Percentiles rank a stretch among this genome's conserved stretches.
Conservation (phyloP, 1,140 invertebrate genomes). For the Telenomus remus region DNA sequence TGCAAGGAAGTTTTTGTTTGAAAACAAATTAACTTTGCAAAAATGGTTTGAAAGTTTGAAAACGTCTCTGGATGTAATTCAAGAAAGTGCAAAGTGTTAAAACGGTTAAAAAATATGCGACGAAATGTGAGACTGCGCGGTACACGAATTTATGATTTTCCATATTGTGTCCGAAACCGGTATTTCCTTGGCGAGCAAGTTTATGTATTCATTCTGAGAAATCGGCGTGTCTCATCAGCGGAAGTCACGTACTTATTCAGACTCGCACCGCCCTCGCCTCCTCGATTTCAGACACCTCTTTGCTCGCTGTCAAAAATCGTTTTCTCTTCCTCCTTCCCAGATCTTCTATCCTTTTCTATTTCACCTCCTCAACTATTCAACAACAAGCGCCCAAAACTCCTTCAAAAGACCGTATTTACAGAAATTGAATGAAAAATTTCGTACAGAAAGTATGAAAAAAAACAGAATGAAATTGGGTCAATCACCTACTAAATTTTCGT, state of each 20-base stretch:
- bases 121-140: constrained; percentile 13
- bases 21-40: too few relatives aligned
- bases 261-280: constrained; percentile 29
- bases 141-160: constrained; percentile 37
- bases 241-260: constrained; percentile 56
- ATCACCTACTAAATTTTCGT: not conserved
- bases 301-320: constrained; percentile 28
- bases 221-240: constrained; percentile 54
- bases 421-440: too few relatives aligned
- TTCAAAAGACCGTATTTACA: not conserved
- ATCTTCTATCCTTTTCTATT: not conserved
- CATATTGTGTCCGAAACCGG: constrained; percentile 40
- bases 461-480: constrained; percentile 2
- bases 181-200: constrained; percentile 40
- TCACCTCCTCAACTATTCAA: not conserved
- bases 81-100: constrained; percentile 1
- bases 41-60: too few relatives aligned
- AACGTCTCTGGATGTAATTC: not conserved
- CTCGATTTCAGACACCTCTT: constrained; percentile 40
- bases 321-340: not conserved
- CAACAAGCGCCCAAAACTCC: not conserved
- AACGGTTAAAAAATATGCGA: not conserved
- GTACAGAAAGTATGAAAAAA: too few relatives aligned
- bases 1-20: too few relatives aligned
- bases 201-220: constrained; percentile 55